phyloP scores from a whole-genome alignment of 2,888 invertebrate genomes.

The Archips crataeganus region DNA sequence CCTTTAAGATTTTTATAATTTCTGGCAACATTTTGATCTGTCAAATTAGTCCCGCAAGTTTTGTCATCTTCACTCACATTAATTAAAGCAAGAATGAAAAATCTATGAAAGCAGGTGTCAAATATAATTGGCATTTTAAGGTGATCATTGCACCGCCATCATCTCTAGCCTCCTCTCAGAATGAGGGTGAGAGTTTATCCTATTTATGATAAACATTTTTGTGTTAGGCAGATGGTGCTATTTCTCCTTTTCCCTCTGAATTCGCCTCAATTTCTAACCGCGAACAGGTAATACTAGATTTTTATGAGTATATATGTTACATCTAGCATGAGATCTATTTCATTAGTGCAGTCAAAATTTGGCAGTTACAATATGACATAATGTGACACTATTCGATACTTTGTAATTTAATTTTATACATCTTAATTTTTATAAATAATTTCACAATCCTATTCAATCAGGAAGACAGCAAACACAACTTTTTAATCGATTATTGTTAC shows the following conservation, averaged over 20 bases:
- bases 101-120: too few relatives aligned
- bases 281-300: conserved; percentile 17
- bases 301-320: conserved; percentile 34
- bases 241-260: background rate
- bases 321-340: conserved; percentile 39
- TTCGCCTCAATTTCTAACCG: background rate
- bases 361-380: conserved; percentile 13
- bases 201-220: too few relatives aligned
- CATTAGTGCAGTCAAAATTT: conserved; percentile 35
- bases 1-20: too few relatives aligned
- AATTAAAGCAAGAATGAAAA: too few relatives aligned
- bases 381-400: conserved; percentile 26
- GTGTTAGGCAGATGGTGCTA: background rate
- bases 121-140: too few relatives aligned
- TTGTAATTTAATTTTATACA: background rate
- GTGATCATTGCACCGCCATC: too few relatives aligned
- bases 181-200: too few relatives aligned
- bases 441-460: conserved; percentile 17
- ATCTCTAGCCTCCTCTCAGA: too few relatives aligned
- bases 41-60: too few relatives aligned
- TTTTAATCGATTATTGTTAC: conserved; percentile 34
- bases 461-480: conserved; percentile 31
- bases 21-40: too few relatives aligned
- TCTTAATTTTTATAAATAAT: background rate
- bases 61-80: too few relatives aligned